Evolutionary conservation across 2,113 vertebrate species (phyloP).

Genomic region (Tachysurus fulvidraco): DNA sequence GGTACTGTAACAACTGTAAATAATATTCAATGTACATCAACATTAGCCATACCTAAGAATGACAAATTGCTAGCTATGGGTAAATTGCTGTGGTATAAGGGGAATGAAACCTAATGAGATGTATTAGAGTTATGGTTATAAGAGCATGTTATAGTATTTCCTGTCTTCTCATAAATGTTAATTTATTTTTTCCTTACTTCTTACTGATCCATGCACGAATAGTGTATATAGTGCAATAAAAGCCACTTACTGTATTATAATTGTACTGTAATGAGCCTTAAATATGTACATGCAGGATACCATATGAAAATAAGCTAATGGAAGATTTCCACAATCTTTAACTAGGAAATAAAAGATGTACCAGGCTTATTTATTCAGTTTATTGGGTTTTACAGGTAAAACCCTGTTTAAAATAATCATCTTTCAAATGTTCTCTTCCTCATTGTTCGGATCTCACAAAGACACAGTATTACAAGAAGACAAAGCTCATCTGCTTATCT

Average conservation of each 20-base stretch:
- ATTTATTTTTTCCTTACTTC: not conserved
- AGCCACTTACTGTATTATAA: not conserved
- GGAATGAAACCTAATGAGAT: not conserved
- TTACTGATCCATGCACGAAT: not conserved
- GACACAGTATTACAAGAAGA: constrained; percentile 20
- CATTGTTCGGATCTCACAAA: constrained; percentile 5
- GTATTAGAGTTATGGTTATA: not conserved
- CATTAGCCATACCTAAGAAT: not conserved
- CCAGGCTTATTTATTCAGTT: not conserved
- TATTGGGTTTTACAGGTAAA: not conserved
- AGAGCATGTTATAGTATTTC: not conserved
- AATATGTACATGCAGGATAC: not conserved
- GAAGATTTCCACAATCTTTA: constrained; percentile 3
- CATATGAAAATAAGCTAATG: not conserved
- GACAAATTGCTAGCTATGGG: not conserved
- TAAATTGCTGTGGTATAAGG: not conserved
- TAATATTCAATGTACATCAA: not conserved
- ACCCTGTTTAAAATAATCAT: not conserved
- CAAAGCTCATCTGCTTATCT: constrained; percentile 20
- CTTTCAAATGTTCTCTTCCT: not conserved
- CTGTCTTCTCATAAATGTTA: not conserved
- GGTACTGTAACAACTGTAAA: too few species aligned
- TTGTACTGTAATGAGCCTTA: not conserved
- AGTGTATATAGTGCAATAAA: not conserved
- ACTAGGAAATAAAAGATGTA: not conserved